A percentile compares a stretch with the other conserved stretches of the same genome.
Evolutionary conservation across 1,140 invertebrate species (phyloP).

Genomic region (Orussus abietinus): DNA sequence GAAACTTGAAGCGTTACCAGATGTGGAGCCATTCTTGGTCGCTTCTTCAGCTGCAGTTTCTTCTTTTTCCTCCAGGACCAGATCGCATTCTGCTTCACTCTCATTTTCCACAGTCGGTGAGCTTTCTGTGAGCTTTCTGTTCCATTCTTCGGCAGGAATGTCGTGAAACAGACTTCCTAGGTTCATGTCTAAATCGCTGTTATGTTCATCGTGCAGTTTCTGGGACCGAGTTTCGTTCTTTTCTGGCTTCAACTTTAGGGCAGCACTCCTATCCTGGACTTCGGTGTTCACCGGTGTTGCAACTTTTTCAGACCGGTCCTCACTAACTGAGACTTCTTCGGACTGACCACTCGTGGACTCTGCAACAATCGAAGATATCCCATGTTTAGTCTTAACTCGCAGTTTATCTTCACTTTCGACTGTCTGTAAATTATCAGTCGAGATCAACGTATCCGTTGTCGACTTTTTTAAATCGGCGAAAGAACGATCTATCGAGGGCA

Average conservation of each 20-base stretch:
- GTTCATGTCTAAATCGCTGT: constrained; percentile 10
- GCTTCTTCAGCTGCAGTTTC: constrained; percentile 12
- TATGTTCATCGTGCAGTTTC: not conserved
- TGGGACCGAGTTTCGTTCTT: constrained; percentile 1
- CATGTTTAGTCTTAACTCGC: constrained; percentile 23
- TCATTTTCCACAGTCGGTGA: constrained; percentile 8
- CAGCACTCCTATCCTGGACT: not conserved
- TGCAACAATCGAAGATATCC: constrained; percentile 21
- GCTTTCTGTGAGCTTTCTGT: constrained; percentile 5
- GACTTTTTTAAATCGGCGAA: too few relatives aligned
- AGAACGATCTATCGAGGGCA: too few relatives aligned
- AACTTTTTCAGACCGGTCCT: not conserved
- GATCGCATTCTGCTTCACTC: constrained; percentile 21
- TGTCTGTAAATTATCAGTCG: too few relatives aligned
- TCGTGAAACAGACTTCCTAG: constrained; percentile 21
- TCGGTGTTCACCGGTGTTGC: not conserved
- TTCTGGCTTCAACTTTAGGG: constrained; percentile 1
- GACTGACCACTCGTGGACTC: constrained; percentile 8
- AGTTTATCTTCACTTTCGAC: constrained; percentile 9
- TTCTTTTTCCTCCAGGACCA: constrained; percentile 22
- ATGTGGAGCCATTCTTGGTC: too few relatives aligned
- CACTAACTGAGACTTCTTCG: not conserved
- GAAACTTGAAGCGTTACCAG: too few relatives aligned
- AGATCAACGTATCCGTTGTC: too few relatives aligned
- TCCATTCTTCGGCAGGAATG: constrained; percentile 17